phyloP scores from a whole-genome alignment of 2,888 invertebrate species.

The Drosophila maculinotata region DNA sequence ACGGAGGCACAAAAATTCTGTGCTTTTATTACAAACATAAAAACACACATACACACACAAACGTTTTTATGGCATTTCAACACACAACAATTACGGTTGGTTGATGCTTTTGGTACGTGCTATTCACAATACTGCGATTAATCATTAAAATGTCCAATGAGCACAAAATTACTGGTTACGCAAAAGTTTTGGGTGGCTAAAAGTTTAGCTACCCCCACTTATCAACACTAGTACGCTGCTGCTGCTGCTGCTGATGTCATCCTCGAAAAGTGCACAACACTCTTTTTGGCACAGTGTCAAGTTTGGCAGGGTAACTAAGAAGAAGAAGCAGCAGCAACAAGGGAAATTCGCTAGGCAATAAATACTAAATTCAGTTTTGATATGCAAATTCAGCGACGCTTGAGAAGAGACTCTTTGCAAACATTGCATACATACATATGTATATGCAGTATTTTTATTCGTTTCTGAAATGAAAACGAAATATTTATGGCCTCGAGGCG shows the following conservation, averaged over 20 bases:
- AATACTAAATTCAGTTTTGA: constrained; percentile 44
- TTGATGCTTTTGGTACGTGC: constrained; percentile 59
- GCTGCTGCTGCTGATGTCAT: constrained; percentile 44
- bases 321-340: constrained; percentile 7
- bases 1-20: constrained; percentile 29
- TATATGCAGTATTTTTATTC: constrained; percentile 20
- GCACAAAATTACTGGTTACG: constrained; percentile 43
- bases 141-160: constrained; percentile 51
- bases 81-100: constrained; percentile 32
- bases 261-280: constrained; percentile 20
- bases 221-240: constrained; percentile 4
- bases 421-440: too few species aligned
- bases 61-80: constrained; percentile 27
- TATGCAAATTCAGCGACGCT: constrained; percentile 48
- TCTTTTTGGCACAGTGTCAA: constrained; percentile 51
- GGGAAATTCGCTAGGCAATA: constrained; percentile 43
- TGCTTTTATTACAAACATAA: constrained; percentile 66
- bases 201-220: constrained; percentile 15
- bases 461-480: constrained; percentile 55
- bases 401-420: constrained; percentile 35
- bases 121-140: constrained; percentile 35
- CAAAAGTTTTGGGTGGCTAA: constrained; percentile 37
- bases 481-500: constrained; percentile 72
- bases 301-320: constrained; percentile 24
- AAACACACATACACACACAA: constrained; percentile 40